These are phyloP conservation scores for Harlomillsia oculata DNA, from an alignment of 1,140 invertebrate species.

Conservation along the genomic window DNA sequence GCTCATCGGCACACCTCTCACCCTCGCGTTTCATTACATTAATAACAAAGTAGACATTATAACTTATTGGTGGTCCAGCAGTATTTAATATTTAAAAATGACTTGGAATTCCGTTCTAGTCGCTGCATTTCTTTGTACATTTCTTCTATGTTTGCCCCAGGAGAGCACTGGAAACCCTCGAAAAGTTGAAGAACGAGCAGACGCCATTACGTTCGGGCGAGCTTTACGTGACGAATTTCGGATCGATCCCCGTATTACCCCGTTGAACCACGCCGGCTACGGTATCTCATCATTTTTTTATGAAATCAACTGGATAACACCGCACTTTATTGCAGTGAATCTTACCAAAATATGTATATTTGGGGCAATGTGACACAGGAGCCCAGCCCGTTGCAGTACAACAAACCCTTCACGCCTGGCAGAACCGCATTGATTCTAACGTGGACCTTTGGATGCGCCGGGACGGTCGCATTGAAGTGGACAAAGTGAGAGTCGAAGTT, in stretches of 20 bases:
- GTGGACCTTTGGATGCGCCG: slow-evolving; percentile 17
- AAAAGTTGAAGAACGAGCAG: background rate
- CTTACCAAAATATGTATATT: background rate
- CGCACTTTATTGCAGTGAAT: background rate
- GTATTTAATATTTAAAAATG: background rate
- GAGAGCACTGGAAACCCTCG: background rate
- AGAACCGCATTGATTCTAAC: slow-evolving; percentile 7
- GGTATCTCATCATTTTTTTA: slow-evolving; percentile 5
- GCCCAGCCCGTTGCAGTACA: slow-evolving; percentile 13
- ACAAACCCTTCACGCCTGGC: slow-evolving; percentile 4
- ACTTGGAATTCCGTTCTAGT: background rate
- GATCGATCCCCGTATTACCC: background rate
- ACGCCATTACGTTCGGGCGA: slow-evolving; percentile 12
- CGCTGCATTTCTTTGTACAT: background rate
- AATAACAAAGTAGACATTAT: no score
- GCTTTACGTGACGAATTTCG: slow-evolving; percentile 8
- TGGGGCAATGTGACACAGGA: no score
- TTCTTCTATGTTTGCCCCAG: background rate
- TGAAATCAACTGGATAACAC: background rate
- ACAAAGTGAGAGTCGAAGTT: background rate
- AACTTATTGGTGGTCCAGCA: no score
- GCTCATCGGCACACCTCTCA: no score
- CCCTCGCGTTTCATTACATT: no score
- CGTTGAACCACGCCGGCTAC: slow-evolving; percentile 19
- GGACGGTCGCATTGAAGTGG: background rate